Conservation (phyloP, 2,888 invertebrate species). For the Sycophila texana region DNA sequence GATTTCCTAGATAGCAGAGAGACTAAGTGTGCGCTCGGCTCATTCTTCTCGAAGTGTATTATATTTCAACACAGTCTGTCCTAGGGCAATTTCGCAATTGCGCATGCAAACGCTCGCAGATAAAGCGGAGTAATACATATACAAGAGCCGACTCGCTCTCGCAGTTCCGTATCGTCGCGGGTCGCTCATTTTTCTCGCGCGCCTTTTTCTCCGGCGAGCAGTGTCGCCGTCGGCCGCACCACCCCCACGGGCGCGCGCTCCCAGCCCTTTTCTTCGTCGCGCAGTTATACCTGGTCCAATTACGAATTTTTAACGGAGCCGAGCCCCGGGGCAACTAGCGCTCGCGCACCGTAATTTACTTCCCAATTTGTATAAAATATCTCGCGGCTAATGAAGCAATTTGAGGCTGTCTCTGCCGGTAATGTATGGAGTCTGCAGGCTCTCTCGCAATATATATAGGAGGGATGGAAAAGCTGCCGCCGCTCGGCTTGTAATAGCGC, state of each 20-base stretch:
- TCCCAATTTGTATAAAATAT: constrained; percentile 75
- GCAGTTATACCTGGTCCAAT: constrained; percentile 66
- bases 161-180: constrained; percentile 27
- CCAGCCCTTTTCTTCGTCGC: constrained; percentile 40
- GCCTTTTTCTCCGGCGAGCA: constrained; percentile 52
- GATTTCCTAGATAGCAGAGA: no score
- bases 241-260: constrained; percentile 26
- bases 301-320: constrained; percentile 67
- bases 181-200: constrained; percentile 54
- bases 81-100: not conserved
- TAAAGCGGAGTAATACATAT: constrained; percentile 1
- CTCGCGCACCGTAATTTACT: constrained; percentile 68
- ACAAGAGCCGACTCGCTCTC: not conserved
- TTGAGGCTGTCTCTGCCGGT: constrained; percentile 73
- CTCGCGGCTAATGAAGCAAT: constrained; percentile 75
- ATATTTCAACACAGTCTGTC: constrained; percentile 1
- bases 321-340: constrained; percentile 8
- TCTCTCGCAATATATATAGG: not conserved
- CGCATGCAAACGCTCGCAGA: not conserved
- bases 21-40: no score
- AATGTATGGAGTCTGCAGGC: constrained; percentile 69
- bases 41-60: no score
- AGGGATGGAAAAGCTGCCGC: constrained; percentile 58
- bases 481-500: constrained; percentile 52
- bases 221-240: constrained; percentile 41